A percentile compares a stretch with the other conserved stretches of the same genome.
These are phyloP conservation scores for Austrofundulus limnaeus DNA, from an alignment of 2,113 vertebrate species.

Conservation along the genomic window DNA sequence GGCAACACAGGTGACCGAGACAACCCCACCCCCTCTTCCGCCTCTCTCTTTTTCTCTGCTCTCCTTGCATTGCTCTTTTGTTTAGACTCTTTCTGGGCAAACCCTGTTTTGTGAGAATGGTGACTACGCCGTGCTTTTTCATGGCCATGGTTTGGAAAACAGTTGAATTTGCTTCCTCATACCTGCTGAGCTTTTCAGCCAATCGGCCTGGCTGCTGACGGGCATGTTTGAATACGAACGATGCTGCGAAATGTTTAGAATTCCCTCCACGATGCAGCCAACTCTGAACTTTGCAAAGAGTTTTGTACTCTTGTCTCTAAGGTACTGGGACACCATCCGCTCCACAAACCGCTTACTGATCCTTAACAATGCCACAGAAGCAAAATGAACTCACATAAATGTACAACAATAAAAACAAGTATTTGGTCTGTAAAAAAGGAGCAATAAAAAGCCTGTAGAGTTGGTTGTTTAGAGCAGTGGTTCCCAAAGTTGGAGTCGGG, in stretches of 20 bases:
- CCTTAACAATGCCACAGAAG: constrained; percentile 7
- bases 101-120: constrained; percentile 46
- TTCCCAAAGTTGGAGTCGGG: no score
- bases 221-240: constrained; percentile 62
- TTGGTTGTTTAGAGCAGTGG: no score
- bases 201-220: constrained; percentile 22
- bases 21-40: background rate
- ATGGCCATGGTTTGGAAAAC: constrained; percentile 18
- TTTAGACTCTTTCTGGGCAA: constrained; percentile 6
- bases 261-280: constrained; percentile 44
- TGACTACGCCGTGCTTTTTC: constrained; percentile 28
- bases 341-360: background rate
- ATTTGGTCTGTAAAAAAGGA: no score
- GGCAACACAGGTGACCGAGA: background rate
- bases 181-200: constrained; percentile 53
- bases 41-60: background rate
- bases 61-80: background rate
- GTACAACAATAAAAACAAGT: background rate
- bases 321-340: constrained; percentile 5
- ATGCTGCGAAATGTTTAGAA: constrained; percentile 66
- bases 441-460: background rate
- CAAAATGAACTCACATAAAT: background rate
- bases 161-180: constrained; percentile 54
- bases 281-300: constrained; percentile 30
- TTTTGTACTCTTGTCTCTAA: constrained; percentile 17